Evolutionary conservation across 1,140 invertebrate genomes (phyloP).

Genomic region (Zophobas morio): DNA sequence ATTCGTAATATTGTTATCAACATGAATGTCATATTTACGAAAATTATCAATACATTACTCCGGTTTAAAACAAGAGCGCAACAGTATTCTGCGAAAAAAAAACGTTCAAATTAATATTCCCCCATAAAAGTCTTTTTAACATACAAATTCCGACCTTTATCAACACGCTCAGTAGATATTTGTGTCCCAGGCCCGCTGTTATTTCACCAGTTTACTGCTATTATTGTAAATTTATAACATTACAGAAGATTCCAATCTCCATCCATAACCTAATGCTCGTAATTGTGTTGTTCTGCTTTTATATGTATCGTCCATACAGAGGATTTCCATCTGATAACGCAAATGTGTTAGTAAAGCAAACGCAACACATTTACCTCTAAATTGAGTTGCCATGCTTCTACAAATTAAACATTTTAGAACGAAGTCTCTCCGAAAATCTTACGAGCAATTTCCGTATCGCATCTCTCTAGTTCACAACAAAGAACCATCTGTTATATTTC

Average conservation of each 20-base stretch:
- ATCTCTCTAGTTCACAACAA: conserved; percentile 2
- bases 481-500: conserved; percentile 9
- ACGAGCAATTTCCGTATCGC: not conserved
- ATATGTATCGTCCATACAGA: conserved; percentile 10
- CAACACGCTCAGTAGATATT: too few relatives aligned
- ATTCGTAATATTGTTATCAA: too few relatives aligned
- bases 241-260: conserved; percentile 17
- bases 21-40: too few relatives aligned
- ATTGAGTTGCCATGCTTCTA: not conserved
- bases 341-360: conserved; percentile 10
- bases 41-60: too few relatives aligned
- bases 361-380: not conserved
- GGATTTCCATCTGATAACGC: conserved; percentile 11
- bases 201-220: not conserved
- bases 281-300: conserved; percentile 28
- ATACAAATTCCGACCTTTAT: too few relatives aligned
- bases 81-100: too few relatives aligned
- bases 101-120: too few relatives aligned
- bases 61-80: too few relatives aligned
- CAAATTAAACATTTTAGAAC: conserved; percentile 11
- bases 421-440: not conserved
- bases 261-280: not conserved
- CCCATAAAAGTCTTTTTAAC: too few relatives aligned
- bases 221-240: conserved; percentile 6
- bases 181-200: too few relatives aligned